A percentile compares a stretch with the other conserved stretches of the same genome.
These are phyloP conservation scores for Abrostola triplasia DNA, from an alignment of 2,888 invertebrate genomes.

Conservation along the genomic window DNA sequence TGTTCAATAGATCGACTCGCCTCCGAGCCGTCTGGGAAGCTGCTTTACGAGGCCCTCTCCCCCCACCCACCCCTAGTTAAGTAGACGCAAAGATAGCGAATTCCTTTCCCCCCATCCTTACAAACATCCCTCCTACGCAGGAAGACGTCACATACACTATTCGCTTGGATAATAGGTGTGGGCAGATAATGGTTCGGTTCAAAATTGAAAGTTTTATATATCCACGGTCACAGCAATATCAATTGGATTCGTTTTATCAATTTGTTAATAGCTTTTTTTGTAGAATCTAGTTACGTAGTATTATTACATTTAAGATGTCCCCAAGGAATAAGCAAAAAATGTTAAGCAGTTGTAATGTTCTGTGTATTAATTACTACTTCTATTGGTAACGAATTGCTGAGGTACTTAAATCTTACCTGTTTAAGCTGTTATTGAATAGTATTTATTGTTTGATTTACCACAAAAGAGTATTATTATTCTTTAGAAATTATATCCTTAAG, in stretches of 20 bases:
- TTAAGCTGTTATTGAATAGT: neutral
- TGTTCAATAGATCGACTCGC: slow-evolving; percentile 61
- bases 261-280: no score
- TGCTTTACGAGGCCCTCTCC: slow-evolving; percentile 53
- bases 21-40: slow-evolving; percentile 68
- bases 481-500: slow-evolving; percentile 35
- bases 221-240: slow-evolving; percentile 16
- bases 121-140: slow-evolving; percentile 57
- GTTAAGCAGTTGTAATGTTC: no score
- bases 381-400: neutral
- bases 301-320: no score
- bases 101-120: slow-evolving; percentile 59
- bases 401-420: slow-evolving; percentile 2
- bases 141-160: slow-evolving; percentile 51
- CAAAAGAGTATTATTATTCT: slow-evolving; percentile 24
- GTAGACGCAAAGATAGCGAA: slow-evolving; percentile 59
- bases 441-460: slow-evolving; percentile 7
- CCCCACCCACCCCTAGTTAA: slow-evolving; percentile 41
- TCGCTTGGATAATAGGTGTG: slow-evolving; percentile 50
- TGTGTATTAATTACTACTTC: neutral
- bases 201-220: slow-evolving; percentile 45
- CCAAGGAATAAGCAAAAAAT: no score
- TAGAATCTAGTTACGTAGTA: no score
- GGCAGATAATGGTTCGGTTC: slow-evolving; percentile 33
- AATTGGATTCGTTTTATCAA: slow-evolving; percentile 21